Percentiles rank a stretch among this genome's conserved stretches.
phyloP scores from a whole-genome alignment of 1,140 invertebrate genomes.

The Cydia amplana region DNA sequence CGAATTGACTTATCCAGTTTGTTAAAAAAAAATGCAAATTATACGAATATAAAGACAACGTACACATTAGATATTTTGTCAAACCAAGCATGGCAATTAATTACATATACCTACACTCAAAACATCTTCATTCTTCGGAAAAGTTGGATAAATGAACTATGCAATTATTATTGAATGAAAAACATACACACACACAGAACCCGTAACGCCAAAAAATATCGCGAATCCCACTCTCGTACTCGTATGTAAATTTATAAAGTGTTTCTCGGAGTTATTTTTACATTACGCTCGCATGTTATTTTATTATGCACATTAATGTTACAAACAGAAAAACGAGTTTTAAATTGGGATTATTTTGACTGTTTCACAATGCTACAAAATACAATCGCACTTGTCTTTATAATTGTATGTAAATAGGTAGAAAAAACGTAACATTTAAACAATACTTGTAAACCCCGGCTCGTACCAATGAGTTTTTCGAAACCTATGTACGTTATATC shows the following conservation, averaged over 20 bases:
- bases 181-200: slow-evolving; percentile 5
- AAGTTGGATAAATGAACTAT: no score
- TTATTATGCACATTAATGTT: slow-evolving; percentile 24
- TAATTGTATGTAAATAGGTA: not conserved
- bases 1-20: no score
- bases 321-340: not conserved
- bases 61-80: no score
- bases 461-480: no score
- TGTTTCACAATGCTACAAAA: not conserved
- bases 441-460: no score
- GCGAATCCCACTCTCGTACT: slow-evolving; percentile 5
- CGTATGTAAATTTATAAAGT: slow-evolving; percentile 30
- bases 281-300: slow-evolving; percentile 20
- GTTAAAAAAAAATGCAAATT: no score
- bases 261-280: slow-evolving; percentile 23
- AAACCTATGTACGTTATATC: no score
- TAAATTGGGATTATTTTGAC: slow-evolving; percentile 8
- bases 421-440: not conserved
- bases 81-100: no score
- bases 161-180: not conserved
- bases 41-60: no score
- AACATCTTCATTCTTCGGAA: no score
- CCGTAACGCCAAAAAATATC: not conserved
- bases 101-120: no score
- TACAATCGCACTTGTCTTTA: not conserved